Base-by-base conservation (phyloP, 1,140 invertebrate genomes). In the Watersipora subatra region DNA sequence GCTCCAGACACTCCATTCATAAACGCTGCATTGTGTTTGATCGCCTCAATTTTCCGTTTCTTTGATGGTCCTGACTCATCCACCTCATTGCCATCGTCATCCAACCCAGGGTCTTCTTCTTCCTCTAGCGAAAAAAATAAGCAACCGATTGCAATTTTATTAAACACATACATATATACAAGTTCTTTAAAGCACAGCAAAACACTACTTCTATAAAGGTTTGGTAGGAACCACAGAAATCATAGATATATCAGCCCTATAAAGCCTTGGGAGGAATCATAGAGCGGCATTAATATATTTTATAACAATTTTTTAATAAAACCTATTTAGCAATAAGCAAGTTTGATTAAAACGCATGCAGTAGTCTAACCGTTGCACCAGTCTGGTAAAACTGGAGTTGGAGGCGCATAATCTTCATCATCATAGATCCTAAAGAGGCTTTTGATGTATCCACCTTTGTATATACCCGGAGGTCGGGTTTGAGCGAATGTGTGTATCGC, bases 331-430 rank as follows among this genome's bases (percentile, higher is more conserved):
- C n/a, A n/a, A n/a, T n/a, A n/a, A n/a, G n/a, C n/a, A n/a, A n/a
- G n/a, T n/a, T n/a, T n/a, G n/a, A n/a, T n/a, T n/a, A n/a, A n/a
- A n/a, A n/a, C n/a, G n/a, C n/a, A n/a, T n/a, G n/a, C n/a, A n/a
- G n/a, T n/a, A n/a, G n/a, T 73, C 73, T 74, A 76, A 86, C 85
- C 86, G 73, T 80, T 80, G 78, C 89, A 92, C 93, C 93, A 97
- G 61, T 87, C 84, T 28, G 92, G 92, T 66, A 87, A 79, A 22
- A 80, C 71, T 0, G 92, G 91, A 27, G 91, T 86, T n/a, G 83
- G 72, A 0, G 87, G 85, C 19, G 85, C 84, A 71, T 87, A 86
- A 26, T 88, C 86, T 17, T 83, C 76, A 71, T 91, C 89, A 46
- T 89, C 90, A 78, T 91, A 96, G 19, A 88, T 82, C 68, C 78